Base-by-base conservation (phyloP, 2,888 invertebrate genomes). In the Eupithecia insigniata region DNA sequence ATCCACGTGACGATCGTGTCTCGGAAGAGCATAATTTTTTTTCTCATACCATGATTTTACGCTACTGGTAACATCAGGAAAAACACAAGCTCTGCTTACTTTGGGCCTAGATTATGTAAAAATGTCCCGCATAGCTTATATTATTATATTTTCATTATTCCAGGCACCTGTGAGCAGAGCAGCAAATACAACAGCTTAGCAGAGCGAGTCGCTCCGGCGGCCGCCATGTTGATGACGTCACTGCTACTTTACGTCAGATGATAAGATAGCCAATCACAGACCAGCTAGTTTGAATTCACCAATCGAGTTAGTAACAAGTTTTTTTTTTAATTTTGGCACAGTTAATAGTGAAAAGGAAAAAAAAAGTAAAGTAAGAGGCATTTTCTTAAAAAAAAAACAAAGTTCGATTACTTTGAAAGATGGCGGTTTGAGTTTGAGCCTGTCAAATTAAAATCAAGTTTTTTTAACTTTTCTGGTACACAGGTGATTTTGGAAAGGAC, bases 151-250 rank as follows among this genome's bases (percentile, higher is more conserved):
- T 51, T 61, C 30, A 68, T 74, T 61, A 12, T 69, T 81, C 0
- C 87, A 94, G 94, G 94, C 1, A 94, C 94, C 0, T 94, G 94
- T 80, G 94, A 93, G 77, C 94, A 94, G 76, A 94, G 90, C 84
- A 93, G 93, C 83, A 85, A 92, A 75, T 94, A 90, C 86, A 93
- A 90, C 85, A 93, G 93, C 79, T 62, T 74, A 3, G 85, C 86
- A n/a, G n/a, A 51, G 4, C 81, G 85, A 1, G 62, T 78, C 28
- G 70, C 81, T 66, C 82, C 79, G 18, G 76, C 81, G 62, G 73
- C 81, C 51, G 74, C 79, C 73, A 71, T 83, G 26, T 77, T 81
- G 71, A 0, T 79, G 78, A 77, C 82, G 82, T 74, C 76, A 77
- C 75, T 85, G 51, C 69, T 86, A 39, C 71, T 85, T 22, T 74